phyloP scores from a whole-genome alignment of 2,113 vertebrate genomes.

The Triplophysa dalaica region DNA sequence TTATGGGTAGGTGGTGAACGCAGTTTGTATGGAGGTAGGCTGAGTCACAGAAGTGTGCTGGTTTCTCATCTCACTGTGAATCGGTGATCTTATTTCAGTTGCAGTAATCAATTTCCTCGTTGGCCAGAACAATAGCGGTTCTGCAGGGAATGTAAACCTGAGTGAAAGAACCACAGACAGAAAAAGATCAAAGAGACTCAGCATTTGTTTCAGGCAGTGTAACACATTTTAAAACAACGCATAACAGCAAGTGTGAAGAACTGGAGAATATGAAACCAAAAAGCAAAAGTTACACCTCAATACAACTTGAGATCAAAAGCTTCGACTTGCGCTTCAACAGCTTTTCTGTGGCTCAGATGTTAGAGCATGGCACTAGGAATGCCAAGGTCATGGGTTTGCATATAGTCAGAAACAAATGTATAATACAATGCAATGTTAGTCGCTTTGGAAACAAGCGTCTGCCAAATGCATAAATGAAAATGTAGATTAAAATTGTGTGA shows the following conservation, averaged over 20 bases:
- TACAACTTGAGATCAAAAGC: not conserved
- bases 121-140: conserved; percentile 77
- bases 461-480: too few relatives aligned
- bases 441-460: too few relatives aligned
- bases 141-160: conserved; percentile 82
- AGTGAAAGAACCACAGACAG: conserved; percentile 46
- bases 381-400: too few relatives aligned
- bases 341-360: too few relatives aligned
- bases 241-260: not conserved
- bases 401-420: too few relatives aligned
- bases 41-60: conserved; percentile 34
- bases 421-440: too few relatives aligned
- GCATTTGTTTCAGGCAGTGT: conserved; percentile 22
- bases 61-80: conserved; percentile 60
- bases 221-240: conserved; percentile 21
- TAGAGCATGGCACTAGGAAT: too few relatives aligned
- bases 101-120: conserved; percentile 77
- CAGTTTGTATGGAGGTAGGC: not conserved
- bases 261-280: conserved; percentile 4
- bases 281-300: not conserved
- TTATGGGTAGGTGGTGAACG: not conserved
- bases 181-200: conserved; percentile 41
- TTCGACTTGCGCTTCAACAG: not conserved
- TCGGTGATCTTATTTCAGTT: conserved; percentile 72
- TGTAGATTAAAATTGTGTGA: not conserved